Evolutionary conservation across 2,113 vertebrate species (phyloP), one percentile per base, ranked within the genome.

Genomic region (Spea bombifrons): DNA sequence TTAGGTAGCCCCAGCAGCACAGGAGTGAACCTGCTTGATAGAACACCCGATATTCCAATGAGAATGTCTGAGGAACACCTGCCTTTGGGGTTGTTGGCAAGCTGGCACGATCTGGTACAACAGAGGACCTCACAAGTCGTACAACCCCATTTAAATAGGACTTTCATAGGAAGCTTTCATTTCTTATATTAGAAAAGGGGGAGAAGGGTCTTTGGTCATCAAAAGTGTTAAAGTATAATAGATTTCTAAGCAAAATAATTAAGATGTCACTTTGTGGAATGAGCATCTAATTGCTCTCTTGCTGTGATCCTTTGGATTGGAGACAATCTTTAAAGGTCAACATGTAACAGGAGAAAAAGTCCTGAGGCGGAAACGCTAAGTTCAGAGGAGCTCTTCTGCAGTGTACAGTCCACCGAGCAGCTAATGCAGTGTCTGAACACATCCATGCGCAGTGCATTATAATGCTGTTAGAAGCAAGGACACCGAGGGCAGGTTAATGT

Each of bases 371-470:
- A 80, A 80, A 73, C 7, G 7, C 16, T 47, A 44, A 73, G 70
- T 73, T 74, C 65, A 80, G 78, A 68, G 68, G 67, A 80, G 78
- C 73, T 80, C 45, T 80, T 80, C 55, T 61, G 64, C 53, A 52
- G 46, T 67, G n/a, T 43, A n/a, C 78, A 80, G 78, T 74, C 71
- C 78, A 66, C 52, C 74, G 64, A 71, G 71, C 71, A 80, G 71
- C 78, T 80, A 80, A 80, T 80, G 78, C 64, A 74, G 64, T 80
- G 78, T 74, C 78, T 74, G 52, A 48, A 50, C 71, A 50, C 73
- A 80, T 80, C 71, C 53, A 57, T 15, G 30, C 43, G 67, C 52
- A 61, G 64, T 74, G 8, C 71, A 61, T 73, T 73, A 66, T 46
- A 72, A 73, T 48, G 61, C 17, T 59, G 71, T 74, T 74, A 68